Evolutionary conservation across 2,113 vertebrate genomes (phyloP).

Genomic region (Leptobrachium ailaonicum): DNA sequence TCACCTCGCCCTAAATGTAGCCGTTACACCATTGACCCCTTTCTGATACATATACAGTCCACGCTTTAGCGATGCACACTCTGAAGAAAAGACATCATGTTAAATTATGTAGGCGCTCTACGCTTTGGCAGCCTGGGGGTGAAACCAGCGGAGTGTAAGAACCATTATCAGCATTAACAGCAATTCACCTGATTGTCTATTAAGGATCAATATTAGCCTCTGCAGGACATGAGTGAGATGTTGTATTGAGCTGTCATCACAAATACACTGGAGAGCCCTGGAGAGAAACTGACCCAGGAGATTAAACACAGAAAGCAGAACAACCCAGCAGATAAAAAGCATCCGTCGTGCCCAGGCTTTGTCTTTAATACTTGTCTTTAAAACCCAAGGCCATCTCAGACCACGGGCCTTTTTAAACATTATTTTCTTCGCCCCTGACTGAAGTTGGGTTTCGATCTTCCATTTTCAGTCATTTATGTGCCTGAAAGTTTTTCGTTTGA

Average conservation of each 20-base stretch:
- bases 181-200: slow-evolving; percentile 46
- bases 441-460: too few relatives aligned
- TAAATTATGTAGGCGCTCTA: slow-evolving; percentile 27
- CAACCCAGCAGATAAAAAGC: not conserved
- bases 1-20: too few relatives aligned
- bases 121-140: slow-evolving; percentile 22
- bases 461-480: too few relatives aligned
- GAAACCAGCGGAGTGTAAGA: slow-evolving; percentile 42
- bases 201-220: slow-evolving; percentile 40
- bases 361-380: not conserved
- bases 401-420: not conserved
- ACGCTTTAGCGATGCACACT: too few relatives aligned
- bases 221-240: slow-evolving; percentile 41
- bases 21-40: too few relatives aligned
- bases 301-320: slow-evolving; percentile 20
- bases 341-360: not conserved
- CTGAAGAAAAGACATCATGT: slow-evolving; percentile 15
- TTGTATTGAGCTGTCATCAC: slow-evolving; percentile 42
- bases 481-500: too few relatives aligned
- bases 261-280: slow-evolving; percentile 12
- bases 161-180: slow-evolving; percentile 42
- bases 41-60: too few relatives aligned
- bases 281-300: slow-evolving; percentile 28
- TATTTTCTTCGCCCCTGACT: not conserved
- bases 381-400: not conserved